phyloP scores from a whole-genome alignment of 2,113 vertebrate genomes.

The Trinectes maculatus region DNA sequence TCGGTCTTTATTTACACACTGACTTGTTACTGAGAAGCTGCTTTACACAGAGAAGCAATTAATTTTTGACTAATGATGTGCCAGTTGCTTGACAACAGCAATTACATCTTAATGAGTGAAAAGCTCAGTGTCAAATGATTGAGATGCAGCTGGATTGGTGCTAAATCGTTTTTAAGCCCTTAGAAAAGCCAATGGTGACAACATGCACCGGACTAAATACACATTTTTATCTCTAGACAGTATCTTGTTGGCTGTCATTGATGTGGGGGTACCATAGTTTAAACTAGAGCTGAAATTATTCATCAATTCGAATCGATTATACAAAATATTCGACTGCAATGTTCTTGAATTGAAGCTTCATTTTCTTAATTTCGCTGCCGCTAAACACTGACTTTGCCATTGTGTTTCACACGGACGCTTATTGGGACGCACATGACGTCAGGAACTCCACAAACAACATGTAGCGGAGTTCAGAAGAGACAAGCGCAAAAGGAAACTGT shows the following conservation, averaged over 20 bases:
- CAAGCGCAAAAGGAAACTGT: no score
- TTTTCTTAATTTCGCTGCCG: no score
- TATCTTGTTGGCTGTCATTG: conserved; percentile 27
- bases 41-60: conserved; percentile 72
- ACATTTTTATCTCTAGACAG: conserved; percentile 48
- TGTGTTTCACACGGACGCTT: no score
- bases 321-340: no score
- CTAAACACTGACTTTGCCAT: no score
- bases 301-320: no score
- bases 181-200: conserved; percentile 47
- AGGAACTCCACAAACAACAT: no score
- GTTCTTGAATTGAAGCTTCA: no score
- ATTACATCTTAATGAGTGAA: conserved; percentile 78
- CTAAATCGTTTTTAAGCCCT: conserved; percentile 65
- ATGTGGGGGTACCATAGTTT: conserved; percentile 32
- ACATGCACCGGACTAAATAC: conserved; percentile 29
- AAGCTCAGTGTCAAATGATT: conserved; percentile 69
- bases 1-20: conserved; percentile 72
- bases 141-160: conserved; percentile 68
- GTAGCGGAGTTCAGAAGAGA: no score
- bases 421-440: no score
- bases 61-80: conserved; percentile 74
- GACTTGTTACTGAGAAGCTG: conserved; percentile 67
- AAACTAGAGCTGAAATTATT: no score
- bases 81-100: conserved; percentile 76